Percentiles rank a stretch among this genome's conserved stretches.
Conservation (phyloP, 2,888 invertebrate species). For the Capitulum mitella region DNA sequence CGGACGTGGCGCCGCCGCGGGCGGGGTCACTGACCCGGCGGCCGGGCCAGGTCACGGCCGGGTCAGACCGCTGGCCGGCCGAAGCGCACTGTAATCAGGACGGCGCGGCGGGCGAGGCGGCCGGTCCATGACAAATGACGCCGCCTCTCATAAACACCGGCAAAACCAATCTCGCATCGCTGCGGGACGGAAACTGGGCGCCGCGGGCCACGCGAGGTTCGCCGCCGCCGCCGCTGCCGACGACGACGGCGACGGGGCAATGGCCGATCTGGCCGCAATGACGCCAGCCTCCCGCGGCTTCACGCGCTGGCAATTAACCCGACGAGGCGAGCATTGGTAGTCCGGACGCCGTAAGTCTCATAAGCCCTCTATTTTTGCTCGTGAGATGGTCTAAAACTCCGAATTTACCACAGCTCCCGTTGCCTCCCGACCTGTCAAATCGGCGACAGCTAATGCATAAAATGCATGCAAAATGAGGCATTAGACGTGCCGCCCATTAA, state of each 20-base stretch:
- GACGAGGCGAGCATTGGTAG: background rate
- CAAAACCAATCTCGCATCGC: constrained; percentile 14
- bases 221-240: background rate
- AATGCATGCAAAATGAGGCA: constrained; percentile 21
- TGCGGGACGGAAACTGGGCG: background rate
- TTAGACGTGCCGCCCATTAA: background rate
- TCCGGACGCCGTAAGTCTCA: background rate
- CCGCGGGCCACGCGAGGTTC: background rate
- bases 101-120: background rate
- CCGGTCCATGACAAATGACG: background rate
- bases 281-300: too few relatives aligned
- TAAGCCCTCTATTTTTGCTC: background rate
- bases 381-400: background rate
- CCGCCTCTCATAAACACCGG: background rate
- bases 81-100: background rate
- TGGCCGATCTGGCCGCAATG: too few relatives aligned
- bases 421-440: background rate
- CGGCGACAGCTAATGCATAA: constrained; percentile 18
- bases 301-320: too few relatives aligned
- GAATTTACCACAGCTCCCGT: background rate
- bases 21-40: background rate
- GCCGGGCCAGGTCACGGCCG: constrained; percentile 1
- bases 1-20: background rate
- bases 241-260: too few relatives aligned
- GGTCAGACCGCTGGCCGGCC: background rate